Evolutionary conservation across 2,113 vertebrate genomes (phyloP).

Genomic region (Cochlearius cochlearius): DNA sequence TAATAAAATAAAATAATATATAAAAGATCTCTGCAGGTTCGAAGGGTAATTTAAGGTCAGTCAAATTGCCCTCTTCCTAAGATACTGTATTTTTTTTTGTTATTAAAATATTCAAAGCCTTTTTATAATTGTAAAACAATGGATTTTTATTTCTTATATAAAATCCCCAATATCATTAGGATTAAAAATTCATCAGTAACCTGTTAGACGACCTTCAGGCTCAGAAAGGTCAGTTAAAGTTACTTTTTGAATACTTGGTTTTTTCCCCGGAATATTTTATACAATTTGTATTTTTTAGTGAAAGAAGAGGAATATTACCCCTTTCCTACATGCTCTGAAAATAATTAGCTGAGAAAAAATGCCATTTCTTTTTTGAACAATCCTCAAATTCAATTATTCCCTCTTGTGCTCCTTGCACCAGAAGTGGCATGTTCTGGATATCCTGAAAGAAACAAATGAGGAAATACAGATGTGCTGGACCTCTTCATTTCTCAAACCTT

Average conservation of each 20-base stretch:
- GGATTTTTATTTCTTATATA: not conserved
- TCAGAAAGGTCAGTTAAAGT: not conserved
- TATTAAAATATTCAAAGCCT: not conserved
- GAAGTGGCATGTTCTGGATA: not conserved
- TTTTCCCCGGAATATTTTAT: not conserved
- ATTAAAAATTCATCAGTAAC: not conserved
- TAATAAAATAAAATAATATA: not conserved
- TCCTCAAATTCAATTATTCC: not conserved
- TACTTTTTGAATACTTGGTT: not conserved
- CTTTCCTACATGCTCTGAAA: not conserved
- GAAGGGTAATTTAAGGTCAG: not conserved
- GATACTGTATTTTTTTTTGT: not conserved
- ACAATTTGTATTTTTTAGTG: not conserved
- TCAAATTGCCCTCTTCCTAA: not conserved
- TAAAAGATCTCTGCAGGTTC: not conserved
- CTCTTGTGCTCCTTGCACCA: not conserved
- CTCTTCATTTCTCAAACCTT: not conserved
- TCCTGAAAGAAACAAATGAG: not conserved
- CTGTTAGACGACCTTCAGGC: not conserved
- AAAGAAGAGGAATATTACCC: not conserved
- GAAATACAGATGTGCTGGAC: not conserved
- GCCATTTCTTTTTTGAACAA: not conserved
- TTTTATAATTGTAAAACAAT: not conserved
- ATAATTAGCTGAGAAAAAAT: not conserved
- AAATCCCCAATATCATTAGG: not conserved